Evolutionary conservation across 2,797 vertebrate species (phyloP).

Genomic region (Sebastes diaconus): DNA sequence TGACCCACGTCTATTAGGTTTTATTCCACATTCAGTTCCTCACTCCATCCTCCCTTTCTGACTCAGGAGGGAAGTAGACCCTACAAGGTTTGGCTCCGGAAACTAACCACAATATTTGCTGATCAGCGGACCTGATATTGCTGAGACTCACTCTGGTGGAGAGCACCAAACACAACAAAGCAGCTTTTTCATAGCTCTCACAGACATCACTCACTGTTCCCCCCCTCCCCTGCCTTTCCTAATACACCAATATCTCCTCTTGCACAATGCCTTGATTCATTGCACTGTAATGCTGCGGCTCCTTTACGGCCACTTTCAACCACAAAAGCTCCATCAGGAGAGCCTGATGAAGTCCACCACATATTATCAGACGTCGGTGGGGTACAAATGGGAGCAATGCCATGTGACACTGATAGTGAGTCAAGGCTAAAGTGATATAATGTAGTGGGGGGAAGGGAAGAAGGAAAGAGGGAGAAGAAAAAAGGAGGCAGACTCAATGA

Average conservation of each 20-base stretch:
- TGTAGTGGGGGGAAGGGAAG: conserved; percentile 75
- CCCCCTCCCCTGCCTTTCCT: conserved; percentile 13
- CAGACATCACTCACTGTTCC: conserved; percentile 49
- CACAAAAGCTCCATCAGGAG: conserved; percentile 31
- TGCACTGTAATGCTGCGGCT: conserved; percentile 49
- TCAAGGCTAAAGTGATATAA: conserved; percentile 74
- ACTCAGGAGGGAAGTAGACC: conserved; percentile 1
- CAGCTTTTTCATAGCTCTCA: conserved; percentile 60
- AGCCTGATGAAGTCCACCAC: conserved; percentile 8
- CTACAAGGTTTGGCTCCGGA: conserved; percentile 34
- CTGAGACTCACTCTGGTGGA: conserved; percentile 29
- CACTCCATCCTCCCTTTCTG: conserved; percentile 12
- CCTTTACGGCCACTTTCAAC: conserved; percentile 24
- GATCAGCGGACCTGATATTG: conserved; percentile 63
- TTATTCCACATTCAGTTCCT: conserved; percentile 8
- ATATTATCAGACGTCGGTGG: conserved; percentile 6
- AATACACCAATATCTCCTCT: conserved; percentile 62
- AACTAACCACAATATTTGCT: conserved; percentile 65
- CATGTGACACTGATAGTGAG: conserved; percentile 67
- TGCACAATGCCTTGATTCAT: conserved; percentile 69
- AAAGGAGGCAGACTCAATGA: conserved; percentile 72
- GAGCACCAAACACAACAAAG: conserved; percentile 65
- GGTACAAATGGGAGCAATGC: conserved; percentile 38
- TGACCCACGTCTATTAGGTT: conserved; percentile 23
- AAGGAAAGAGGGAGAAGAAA: conserved; percentile 72